phyloP scores from a whole-genome alignment of 1,140 invertebrate genomes.

The Drosophila persimilis region DNA sequence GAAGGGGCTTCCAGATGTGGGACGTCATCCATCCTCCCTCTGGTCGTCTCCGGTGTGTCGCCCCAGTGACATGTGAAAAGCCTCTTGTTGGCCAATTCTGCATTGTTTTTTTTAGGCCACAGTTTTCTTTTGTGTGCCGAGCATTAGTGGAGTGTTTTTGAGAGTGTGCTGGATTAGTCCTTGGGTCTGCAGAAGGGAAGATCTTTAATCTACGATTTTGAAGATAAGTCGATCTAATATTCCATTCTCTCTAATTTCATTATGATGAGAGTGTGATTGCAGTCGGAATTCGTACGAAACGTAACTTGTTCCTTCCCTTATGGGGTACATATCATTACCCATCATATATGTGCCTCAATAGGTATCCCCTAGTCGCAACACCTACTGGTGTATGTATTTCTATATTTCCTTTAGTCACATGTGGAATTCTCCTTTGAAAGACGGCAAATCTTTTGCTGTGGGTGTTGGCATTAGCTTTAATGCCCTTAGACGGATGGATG shows the following conservation, averaged over 20 bases:
- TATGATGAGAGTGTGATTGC: too few relatives aligned
- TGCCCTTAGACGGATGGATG: constrained; percentile 43
- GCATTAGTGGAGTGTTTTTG: too few relatives aligned
- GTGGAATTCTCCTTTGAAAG: too few relatives aligned
- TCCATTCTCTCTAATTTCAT: too few relatives aligned
- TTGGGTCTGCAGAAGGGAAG: too few relatives aligned
- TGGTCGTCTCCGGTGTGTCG: constrained; percentile 4
- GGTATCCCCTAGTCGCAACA: constrained; percentile 1
- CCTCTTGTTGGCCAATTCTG: constrained; percentile 17
- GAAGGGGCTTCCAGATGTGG: constrained; percentile 12
- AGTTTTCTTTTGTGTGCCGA: constrained; percentile 22
- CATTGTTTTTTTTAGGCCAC: constrained; percentile 48
- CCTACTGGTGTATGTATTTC: not conserved
- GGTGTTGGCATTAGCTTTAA: constrained; percentile 60
- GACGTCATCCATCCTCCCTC: too few relatives aligned
- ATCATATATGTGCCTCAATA: not conserved
- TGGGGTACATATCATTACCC: too few relatives aligned
- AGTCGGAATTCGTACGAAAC: too few relatives aligned
- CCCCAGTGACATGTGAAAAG: constrained; percentile 43
- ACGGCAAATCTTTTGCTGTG: constrained; percentile 13
- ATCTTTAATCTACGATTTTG: too few relatives aligned
- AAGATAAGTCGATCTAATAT: not conserved
- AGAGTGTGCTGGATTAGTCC: too few relatives aligned
- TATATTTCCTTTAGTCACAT: too few relatives aligned
- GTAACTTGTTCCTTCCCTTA: too few relatives aligned